Evolutionary conservation across 2,888 invertebrate genomes (phyloP).

Genomic region (Dusona sp.): DNA sequence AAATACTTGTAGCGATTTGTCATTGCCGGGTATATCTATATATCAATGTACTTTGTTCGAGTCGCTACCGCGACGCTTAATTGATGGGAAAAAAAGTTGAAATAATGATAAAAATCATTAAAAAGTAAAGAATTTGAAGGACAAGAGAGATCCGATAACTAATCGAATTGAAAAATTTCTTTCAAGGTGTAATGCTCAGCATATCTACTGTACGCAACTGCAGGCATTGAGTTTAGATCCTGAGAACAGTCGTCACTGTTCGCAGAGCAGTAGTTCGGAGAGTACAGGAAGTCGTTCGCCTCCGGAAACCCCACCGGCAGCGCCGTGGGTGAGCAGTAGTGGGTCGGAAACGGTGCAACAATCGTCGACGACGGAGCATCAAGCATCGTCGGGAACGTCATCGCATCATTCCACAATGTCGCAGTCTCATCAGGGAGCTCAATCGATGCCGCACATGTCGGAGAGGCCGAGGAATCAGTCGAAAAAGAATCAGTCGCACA

Average conservation of each 20-base stretch:
- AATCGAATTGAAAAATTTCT: not conserved
- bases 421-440: conserved; percentile 84
- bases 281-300: conserved; percentile 86
- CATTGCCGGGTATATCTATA: too few relatives aligned
- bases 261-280: conserved; percentile 86
- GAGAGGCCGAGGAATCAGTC: conserved; percentile 77
- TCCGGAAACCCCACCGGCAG: conserved; percentile 87
- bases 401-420: conserved; percentile 76
- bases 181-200: conserved; percentile 80
- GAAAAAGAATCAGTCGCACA: conserved; percentile 79
- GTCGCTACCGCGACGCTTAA: too few relatives aligned
- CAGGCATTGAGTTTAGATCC: conserved; percentile 85
- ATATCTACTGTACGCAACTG: conserved; percentile 84
- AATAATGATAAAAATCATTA: not conserved
- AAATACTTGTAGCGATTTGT: too few relatives aligned
- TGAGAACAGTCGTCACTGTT: conserved; percentile 85
- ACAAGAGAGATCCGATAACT: too few relatives aligned
- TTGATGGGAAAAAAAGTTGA: not conserved
- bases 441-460: conserved; percentile 68
- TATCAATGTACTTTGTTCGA: too few relatives aligned
- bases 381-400: conserved; percentile 73
- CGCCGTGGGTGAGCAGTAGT: conserved; percentile 80
- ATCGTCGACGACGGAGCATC: conserved; percentile 72
- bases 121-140: not conserved
- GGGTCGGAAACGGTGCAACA: conserved; percentile 73